Evolutionary conservation across 2,888 invertebrate species (phyloP).

Genomic region (Nymphalis urticae): DNA sequence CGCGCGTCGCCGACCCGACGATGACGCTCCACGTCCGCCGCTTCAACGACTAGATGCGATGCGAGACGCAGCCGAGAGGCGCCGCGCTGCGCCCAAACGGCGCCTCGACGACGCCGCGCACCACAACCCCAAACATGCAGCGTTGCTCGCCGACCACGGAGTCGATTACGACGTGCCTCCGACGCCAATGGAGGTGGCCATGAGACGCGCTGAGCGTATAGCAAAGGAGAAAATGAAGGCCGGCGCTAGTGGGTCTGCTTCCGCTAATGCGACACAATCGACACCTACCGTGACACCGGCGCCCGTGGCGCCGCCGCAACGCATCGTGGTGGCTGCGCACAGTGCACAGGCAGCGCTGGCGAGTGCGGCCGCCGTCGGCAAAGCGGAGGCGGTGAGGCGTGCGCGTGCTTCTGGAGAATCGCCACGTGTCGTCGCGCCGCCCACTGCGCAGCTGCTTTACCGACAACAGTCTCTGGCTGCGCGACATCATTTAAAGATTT

Average conservation of each 20-base stretch:
- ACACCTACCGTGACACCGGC: slow-evolving; percentile 70
- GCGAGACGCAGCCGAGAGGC: slow-evolving; percentile 87
- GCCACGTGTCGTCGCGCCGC: slow-evolving; percentile 66
- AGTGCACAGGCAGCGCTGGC: slow-evolving; percentile 51
- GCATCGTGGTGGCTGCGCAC: slow-evolving; percentile 66
- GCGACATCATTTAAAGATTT: slow-evolving; percentile 75
- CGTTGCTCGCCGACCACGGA: slow-evolving; percentile 90
- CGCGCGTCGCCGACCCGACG: slow-evolving; percentile 87
- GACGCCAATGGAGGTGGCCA: slow-evolving; percentile 90
- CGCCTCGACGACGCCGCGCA: slow-evolving; percentile 87
- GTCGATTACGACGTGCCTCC: slow-evolving; percentile 93
- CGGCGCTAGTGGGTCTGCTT: slow-evolving; percentile 47
- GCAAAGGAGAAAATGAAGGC: slow-evolving; percentile 89
- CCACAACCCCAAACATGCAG: slow-evolving; percentile 91
- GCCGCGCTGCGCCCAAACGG: slow-evolving; percentile 88
- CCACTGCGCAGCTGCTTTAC: slow-evolving; percentile 74
- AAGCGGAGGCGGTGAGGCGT: slow-evolving; percentile 56
- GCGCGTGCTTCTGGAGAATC: slow-evolving; percentile 63
- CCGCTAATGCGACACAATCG: slow-evolving; percentile 56
- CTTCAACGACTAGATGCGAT: slow-evolving; percentile 86
- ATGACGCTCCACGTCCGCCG: slow-evolving; percentile 70
- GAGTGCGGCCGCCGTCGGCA: slow-evolving; percentile 65
- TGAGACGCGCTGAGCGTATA: slow-evolving; percentile 90
- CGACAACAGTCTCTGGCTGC: slow-evolving; percentile 82
- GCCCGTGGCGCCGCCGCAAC: slow-evolving; percentile 78